Evolutionary conservation across 2,113 vertebrate species (phyloP), one percentile per base, ranked within the genome.

Genomic region (Paralichthys olivaceus): DNA sequence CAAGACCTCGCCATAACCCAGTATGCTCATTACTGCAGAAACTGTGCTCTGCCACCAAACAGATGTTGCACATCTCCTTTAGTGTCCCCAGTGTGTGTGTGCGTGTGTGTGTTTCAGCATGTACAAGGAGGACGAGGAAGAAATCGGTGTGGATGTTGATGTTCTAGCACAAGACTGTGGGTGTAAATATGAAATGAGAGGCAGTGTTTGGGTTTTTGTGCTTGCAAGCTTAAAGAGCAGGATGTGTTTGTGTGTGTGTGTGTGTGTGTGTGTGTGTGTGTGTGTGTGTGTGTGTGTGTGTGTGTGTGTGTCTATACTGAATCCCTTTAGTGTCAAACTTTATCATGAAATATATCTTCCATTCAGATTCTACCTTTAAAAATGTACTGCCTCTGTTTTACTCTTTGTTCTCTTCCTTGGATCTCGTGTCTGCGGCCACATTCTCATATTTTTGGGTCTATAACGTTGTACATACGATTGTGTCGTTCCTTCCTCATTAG

Each of bases 21-120:
- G 83, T 32, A 25, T 20, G 82, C 85, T 89, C 90, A 91, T 88
- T 89, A 92, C 80, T 74, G 83, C 75, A 69, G 75, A 79, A 82
- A 77, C 77, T 53, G 64, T 26, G 26, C 72, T 69, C 71, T 68
- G 83, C 76, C 57, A 80, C 83, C 71, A 84, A 87, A 83, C 82
- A 88, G 83, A 88, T 86, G 88, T 89, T 86, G 69, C 77, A 64
- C 69, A 53, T 82, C 82, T 85, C 43, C 4, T 47, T 47, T 17
- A 47, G 57, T 49, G 64, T 69, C 73, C 45, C 63, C 25, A 20
- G 53, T 80, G 75, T 77, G 64, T 66, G 63, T 70, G 63, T 47
- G 72, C 70, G 58, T 56, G 54, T 66, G 47, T 67, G 56, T 71
- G 75, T 49, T 61, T 23, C 26, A 57, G 26, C 69, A 69, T 1